Conservation (phyloP, 2,113 vertebrate genomes). For the Beaufortia kweichowensis region DNA sequence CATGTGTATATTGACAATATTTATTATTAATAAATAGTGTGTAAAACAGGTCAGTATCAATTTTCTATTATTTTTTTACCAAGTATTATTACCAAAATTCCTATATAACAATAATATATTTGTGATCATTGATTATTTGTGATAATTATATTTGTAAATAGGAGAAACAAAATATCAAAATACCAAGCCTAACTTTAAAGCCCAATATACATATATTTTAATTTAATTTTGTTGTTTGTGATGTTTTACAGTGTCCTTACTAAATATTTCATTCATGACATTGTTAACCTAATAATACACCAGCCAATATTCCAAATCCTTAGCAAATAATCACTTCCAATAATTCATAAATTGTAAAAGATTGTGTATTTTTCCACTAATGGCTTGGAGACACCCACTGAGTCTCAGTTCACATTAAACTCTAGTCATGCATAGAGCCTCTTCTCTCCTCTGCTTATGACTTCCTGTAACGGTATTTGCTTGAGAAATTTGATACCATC, state of each 20-base stretch:
- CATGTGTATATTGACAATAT: too few species aligned
- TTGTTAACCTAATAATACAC: not conserved
- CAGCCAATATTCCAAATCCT: not conserved
- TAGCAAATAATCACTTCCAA: not conserved
- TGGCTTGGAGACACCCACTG: conserved; percentile 27
- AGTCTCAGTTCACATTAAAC: conserved; percentile 19
- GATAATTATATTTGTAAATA: too few species aligned
- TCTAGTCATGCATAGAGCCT: conserved; percentile 28
- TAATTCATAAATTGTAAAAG: conserved; percentile 30
- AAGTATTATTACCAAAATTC: too few species aligned
- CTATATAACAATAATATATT: too few species aligned
- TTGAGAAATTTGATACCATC: conserved; percentile 44
- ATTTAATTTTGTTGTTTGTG: too few species aligned
- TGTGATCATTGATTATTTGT: too few species aligned
- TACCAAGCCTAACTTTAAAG: too few species aligned
- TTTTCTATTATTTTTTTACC: too few species aligned
- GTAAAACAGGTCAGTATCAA: too few species aligned
- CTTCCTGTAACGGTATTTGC: conserved; percentile 44
- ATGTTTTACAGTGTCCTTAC: not conserved
- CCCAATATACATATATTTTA: too few species aligned
- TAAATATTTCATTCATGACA: not conserved
- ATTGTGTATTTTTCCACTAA: conserved; percentile 33
- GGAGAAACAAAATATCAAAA: too few species aligned
- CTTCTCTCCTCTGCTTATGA: conserved; percentile 15
- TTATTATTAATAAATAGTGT: too few species aligned